phyloP scores from a whole-genome alignment of 2,888 invertebrate species.

The Ennomos quercinarius region DNA sequence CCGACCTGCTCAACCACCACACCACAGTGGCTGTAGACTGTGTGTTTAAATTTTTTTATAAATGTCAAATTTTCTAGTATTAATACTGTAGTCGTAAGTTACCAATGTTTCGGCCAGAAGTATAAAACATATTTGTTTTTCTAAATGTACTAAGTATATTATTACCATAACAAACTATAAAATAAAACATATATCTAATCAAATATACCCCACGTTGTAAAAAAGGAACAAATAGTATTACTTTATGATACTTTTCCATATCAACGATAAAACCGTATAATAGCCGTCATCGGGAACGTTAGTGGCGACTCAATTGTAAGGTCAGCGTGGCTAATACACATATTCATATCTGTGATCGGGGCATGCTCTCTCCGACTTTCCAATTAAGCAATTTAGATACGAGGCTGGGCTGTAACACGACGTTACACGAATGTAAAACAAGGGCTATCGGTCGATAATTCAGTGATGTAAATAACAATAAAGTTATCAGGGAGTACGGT shows the following conservation, averaged over 20 bases:
- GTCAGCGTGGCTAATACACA: slow-evolving; percentile 61
- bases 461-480: slow-evolving; percentile 84
- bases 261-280: slow-evolving; percentile 66
- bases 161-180: too few relatives aligned
- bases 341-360: slow-evolving; percentile 68
- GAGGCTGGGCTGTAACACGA: slow-evolving; percentile 68
- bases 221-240: slow-evolving; percentile 52
- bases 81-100: too few relatives aligned
- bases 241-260: slow-evolving; percentile 62
- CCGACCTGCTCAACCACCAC: too few relatives aligned
- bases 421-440: slow-evolving; percentile 82
- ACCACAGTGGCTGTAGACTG: too few relatives aligned
- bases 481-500: slow-evolving; percentile 78
- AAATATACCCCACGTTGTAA: slow-evolving; percentile 58
- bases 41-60: too few relatives aligned
- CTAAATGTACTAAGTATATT: too few relatives aligned
- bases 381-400: slow-evolving; percentile 86
- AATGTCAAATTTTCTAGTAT: too few relatives aligned
- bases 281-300: slow-evolving; percentile 53
- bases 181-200: slow-evolving; percentile 24
- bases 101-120: too few relatives aligned
- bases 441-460: slow-evolving; percentile 81
- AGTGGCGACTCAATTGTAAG: slow-evolving; percentile 68
- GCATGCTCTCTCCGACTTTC: slow-evolving; percentile 73
- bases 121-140: too few relatives aligned